Percentiles rank a stretch among this genome's conserved stretches.
phyloP scores from a whole-genome alignment of 2,888 invertebrate genomes.

The Sicus ferrugineus region DNA sequence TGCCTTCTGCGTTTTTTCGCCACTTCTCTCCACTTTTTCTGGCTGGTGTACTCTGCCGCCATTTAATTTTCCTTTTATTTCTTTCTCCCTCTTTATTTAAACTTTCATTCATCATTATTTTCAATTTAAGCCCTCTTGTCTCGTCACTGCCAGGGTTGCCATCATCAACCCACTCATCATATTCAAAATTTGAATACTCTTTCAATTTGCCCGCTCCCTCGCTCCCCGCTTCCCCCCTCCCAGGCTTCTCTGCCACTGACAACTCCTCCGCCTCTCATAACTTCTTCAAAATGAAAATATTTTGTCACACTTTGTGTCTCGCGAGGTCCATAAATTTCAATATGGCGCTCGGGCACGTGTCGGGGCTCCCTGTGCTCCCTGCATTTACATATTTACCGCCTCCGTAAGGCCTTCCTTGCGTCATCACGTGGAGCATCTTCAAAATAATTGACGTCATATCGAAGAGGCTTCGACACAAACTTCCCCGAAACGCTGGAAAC shows the following conservation, averaged over 20 bases:
- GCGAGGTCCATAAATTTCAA: conserved; percentile 43
- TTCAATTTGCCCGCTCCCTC: neutral
- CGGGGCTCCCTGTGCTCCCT: conserved; percentile 29
- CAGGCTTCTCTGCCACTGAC: neutral
- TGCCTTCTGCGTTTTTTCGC: neutral
- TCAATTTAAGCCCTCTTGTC: conserved; percentile 24
- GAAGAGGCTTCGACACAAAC: conserved; percentile 31
- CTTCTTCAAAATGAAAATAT: conserved; percentile 27
- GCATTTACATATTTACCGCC: conserved; percentile 23
- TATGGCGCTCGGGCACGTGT: conserved; percentile 44
- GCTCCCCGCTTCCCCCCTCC: neutral
- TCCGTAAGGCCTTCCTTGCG: neutral
- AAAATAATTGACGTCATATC: conserved; percentile 37
- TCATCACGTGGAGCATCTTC: conserved; percentile 20
- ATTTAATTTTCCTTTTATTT: neutral
- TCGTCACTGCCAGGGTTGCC: conserved; percentile 19
- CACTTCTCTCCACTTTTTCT: neutral
- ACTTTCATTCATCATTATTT: conserved; percentile 16
- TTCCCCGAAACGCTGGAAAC: too few relatives aligned
- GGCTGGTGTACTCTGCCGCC: neutral
- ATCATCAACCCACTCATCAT: neutral
- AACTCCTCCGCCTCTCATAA: neutral
- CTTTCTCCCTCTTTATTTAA: neutral
- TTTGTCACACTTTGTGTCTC: conserved; percentile 39
- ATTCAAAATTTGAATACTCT: conserved; percentile 3